Evolutionary conservation across 2,113 vertebrate genomes (phyloP).

Genomic region (Trichomycterus rosablanca): DNA sequence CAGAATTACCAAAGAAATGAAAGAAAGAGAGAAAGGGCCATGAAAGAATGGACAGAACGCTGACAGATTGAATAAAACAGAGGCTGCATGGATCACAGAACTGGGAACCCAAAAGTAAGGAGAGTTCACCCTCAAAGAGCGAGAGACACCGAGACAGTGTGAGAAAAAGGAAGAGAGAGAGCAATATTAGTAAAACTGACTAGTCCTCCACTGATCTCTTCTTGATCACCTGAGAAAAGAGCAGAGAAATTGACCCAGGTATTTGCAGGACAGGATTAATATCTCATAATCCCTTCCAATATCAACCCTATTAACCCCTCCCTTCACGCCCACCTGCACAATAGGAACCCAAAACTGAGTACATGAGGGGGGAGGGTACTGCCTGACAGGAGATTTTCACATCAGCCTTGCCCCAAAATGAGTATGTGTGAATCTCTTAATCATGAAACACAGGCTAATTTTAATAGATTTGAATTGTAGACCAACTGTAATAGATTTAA

Average conservation of each 20-base stretch:
- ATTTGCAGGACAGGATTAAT: constrained; percentile 25
- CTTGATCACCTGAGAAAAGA: constrained; percentile 43
- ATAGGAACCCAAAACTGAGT: constrained; percentile 26
- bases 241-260: constrained; percentile 35
- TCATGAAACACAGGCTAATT: no score
- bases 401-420: constrained; percentile 16
- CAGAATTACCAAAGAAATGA: constrained; percentile 37
- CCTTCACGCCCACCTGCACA: constrained; percentile 4
- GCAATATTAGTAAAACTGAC: constrained; percentile 1
- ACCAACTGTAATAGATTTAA: no score
- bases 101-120: constrained; percentile 44
- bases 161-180: constrained; percentile 19
- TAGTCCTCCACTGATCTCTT: constrained; percentile 20
- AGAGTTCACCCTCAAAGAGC: constrained; percentile 1
- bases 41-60: constrained; percentile 30
- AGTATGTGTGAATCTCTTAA: not conserved
- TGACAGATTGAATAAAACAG: constrained; percentile 24
- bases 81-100: no score
- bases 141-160: constrained; percentile 28
- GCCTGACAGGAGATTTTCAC: constrained; percentile 49
- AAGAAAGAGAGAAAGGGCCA: constrained; percentile 39
- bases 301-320: constrained; percentile 23
- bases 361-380: constrained; percentile 30
- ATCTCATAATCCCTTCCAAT: constrained; percentile 17
- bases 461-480: no score